Evolutionary conservation across 2,113 vertebrate genomes (phyloP).

Genomic region (Pollachius pollachius): DNA sequence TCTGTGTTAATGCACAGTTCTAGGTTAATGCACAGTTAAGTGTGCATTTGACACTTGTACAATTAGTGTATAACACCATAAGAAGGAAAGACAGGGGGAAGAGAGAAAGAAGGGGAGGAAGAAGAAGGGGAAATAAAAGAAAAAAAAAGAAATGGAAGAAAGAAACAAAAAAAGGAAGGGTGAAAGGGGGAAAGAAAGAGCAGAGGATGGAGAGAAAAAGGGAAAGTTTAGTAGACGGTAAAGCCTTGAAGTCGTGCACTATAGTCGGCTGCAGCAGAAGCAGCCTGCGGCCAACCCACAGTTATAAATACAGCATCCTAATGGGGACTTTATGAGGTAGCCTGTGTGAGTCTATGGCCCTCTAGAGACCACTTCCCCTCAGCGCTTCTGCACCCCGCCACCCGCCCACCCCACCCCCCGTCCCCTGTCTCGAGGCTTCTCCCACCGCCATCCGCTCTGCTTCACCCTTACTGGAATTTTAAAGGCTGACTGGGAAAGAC

Average conservation of each 20-base stretch:
- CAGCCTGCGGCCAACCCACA: conserved; percentile 61
- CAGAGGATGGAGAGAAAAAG: background rate
- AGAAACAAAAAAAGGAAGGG: background rate
- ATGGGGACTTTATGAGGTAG: conserved; percentile 82
- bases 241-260: conserved; percentile 19
- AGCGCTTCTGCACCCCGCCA: conserved; percentile 59
- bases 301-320: conserved; percentile 83
- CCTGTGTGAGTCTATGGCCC: conserved; percentile 76
- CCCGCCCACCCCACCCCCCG: conserved; percentile 43
- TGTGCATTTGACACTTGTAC: conserved; percentile 2
- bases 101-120: conserved; percentile 3
- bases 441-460: conserved; percentile 53
- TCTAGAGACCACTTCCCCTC: conserved; percentile 73
- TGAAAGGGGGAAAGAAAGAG: conserved; percentile 26
- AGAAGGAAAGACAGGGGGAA: background rate
- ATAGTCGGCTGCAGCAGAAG: conserved; percentile 27
- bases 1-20: background rate
- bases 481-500: conserved; percentile 68
- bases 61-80: conserved; percentile 26
- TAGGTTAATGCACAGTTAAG: background rate
- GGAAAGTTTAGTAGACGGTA: background rate
- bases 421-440: conserved; percentile 32
- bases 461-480: conserved; percentile 75
- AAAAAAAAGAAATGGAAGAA: conserved; percentile 8
- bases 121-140: background rate